Conservation (phyloP, 2,113 vertebrate species). For the Reinhardtius hippoglossoides region DNA sequence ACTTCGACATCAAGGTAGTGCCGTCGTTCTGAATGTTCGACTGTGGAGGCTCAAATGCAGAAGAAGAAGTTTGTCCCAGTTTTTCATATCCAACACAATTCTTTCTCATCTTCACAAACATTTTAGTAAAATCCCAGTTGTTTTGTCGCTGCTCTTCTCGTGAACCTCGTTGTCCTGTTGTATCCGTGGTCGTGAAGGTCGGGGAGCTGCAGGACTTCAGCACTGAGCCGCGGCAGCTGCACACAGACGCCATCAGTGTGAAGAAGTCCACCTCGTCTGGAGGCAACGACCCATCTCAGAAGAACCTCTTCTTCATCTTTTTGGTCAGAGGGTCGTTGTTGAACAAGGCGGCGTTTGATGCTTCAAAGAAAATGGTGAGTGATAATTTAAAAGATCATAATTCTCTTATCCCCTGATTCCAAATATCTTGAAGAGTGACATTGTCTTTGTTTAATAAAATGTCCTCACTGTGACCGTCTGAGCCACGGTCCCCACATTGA, state of each 20-base stretch:
- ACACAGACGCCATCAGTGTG: slow-evolving; percentile 18
- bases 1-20: slow-evolving; percentile 86
- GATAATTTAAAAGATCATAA: too few relatives aligned
- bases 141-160: not conserved
- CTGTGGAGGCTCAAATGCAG: too few relatives aligned
- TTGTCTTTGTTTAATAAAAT: not conserved
- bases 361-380: slow-evolving; percentile 86
- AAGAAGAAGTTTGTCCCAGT: too few relatives aligned
- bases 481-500: too few relatives aligned
- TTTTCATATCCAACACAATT: too few relatives aligned
- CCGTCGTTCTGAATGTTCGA: not conserved
- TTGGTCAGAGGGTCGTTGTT: slow-evolving; percentile 15
- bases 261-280: fast-evolving
- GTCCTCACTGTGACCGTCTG: not conserved
- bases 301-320: slow-evolving; percentile 38
- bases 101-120: too few relatives aligned
- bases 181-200: slow-evolving; percentile 76
- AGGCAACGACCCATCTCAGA: fast-evolving
- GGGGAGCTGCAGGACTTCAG: slow-evolving; percentile 79
- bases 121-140: too few relatives aligned
- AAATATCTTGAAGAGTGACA: too few relatives aligned
- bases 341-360: slow-evolving; percentile 82
- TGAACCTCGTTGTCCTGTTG: not conserved
- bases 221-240: slow-evolving; percentile 24
- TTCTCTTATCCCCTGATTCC: too few relatives aligned